Conservation (phyloP, 1,140 invertebrate genomes). For the Drosophila ohnishii region DNA sequence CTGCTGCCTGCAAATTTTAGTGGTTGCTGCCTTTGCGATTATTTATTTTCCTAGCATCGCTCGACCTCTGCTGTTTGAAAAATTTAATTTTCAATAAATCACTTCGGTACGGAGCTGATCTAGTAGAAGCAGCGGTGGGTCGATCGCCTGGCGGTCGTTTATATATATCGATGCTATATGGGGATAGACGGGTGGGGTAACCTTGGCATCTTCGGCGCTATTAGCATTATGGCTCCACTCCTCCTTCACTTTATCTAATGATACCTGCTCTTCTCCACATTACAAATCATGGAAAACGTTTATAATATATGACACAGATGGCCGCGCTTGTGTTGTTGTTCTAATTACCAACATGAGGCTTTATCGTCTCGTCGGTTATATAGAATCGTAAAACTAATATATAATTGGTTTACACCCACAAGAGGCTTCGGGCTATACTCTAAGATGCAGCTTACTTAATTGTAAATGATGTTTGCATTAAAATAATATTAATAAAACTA, state of each 20-base stretch:
- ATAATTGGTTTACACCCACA: conserved; percentile 51
- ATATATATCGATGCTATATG: not conserved
- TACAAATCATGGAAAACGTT: conserved; percentile 46
- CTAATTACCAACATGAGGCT: conserved; percentile 50
- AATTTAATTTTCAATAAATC: conserved; percentile 80
- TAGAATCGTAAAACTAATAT: conserved; percentile 48
- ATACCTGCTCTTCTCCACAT: conserved; percentile 10
- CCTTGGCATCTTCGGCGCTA: conserved; percentile 7
- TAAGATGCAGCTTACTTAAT: not conserved
- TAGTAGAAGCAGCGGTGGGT: conserved; percentile 62
- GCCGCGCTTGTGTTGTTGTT: conserved; percentile 47
- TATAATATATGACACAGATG: conserved; percentile 52
- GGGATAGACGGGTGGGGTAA: not conserved
- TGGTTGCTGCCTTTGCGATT: conserved; percentile 35
- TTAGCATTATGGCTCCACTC: conserved; percentile 22
- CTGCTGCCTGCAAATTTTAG: conserved; percentile 59
- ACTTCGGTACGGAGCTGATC: conserved; percentile 50
- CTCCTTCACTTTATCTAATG: conserved; percentile 10
- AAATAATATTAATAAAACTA: not conserved
- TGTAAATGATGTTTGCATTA: not conserved
- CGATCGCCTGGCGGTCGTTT: conserved; percentile 22
- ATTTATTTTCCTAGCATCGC: conserved; percentile 40
- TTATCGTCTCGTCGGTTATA: conserved; percentile 16
- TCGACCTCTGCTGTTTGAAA: conserved; percentile 61
- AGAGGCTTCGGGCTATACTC: conserved; percentile 1